phyloP scores from a whole-genome alignment of 2,888 invertebrate genomes.

The Athetis lepigone region DNA sequence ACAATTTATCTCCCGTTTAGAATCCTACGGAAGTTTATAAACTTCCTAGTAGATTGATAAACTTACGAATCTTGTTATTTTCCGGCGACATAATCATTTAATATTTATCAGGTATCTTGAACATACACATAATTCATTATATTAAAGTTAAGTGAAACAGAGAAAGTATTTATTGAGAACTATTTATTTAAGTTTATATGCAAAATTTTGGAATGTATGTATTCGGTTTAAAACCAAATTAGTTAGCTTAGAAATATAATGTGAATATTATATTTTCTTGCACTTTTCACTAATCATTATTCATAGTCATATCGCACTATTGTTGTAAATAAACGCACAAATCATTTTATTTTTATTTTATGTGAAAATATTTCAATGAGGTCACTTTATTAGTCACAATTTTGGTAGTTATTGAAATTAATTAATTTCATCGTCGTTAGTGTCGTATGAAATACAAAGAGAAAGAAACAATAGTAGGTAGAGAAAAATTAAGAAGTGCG shows the following conservation, averaged over 20 bases:
- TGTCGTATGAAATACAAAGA: no score
- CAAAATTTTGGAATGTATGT: slow-evolving; percentile 12
- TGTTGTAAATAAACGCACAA: slow-evolving; percentile 36
- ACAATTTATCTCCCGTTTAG: no score
- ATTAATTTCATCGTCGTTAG: no score
- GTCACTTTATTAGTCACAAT: background rate
- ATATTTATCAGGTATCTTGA: background rate
- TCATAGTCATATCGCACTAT: slow-evolving; percentile 13
- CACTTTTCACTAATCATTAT: background rate
- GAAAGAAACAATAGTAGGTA: no score
- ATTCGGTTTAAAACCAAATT: slow-evolving; percentile 27
- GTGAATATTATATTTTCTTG: slow-evolving; percentile 13
- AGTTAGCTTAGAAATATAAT: slow-evolving; percentile 16
- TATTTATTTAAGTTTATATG: slow-evolving; percentile 1
- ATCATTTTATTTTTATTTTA: background rate
- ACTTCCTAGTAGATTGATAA: no score
- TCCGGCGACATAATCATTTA: no score
- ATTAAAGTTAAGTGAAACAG: slow-evolving; percentile 10
- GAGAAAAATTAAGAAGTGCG: no score
- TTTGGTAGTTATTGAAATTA: no score
- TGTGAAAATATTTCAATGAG: slow-evolving; percentile 36
- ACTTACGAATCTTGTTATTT: no score
- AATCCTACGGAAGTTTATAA: no score
- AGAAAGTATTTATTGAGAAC: slow-evolving; percentile 14
- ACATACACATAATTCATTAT: background rate